A percentile compares a stretch with the other conserved stretches of the same genome.
phyloP scores from a whole-genome alignment of 2,113 vertebrate species.

The Tinamus guttatus region DNA sequence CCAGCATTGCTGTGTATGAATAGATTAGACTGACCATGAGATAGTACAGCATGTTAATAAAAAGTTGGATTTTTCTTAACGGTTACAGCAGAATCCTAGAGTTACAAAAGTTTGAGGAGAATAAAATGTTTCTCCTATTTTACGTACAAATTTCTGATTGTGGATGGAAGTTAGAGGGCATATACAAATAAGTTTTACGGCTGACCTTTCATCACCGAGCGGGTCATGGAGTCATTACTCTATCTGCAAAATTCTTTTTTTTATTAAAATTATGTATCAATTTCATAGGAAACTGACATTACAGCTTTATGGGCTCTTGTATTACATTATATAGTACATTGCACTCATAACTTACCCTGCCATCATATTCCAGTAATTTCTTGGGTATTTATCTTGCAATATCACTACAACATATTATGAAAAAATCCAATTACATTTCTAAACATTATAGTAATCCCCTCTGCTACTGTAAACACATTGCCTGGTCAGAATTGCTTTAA shows the following conservation, averaged over 20 bases:
- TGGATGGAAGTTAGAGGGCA: background rate
- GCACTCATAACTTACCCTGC: background rate
- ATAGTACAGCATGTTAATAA: accelerated
- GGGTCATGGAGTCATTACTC: background rate
- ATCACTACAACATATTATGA: background rate
- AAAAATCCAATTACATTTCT: background rate
- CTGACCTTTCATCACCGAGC: background rate
- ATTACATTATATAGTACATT: background rate
- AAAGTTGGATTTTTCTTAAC: background rate
- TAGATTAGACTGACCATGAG: background rate
- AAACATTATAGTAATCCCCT: background rate
- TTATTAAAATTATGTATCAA: background rate
- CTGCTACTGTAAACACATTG: background rate
- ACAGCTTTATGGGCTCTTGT: background rate
- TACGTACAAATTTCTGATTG: background rate
- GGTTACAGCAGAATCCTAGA: accelerated
- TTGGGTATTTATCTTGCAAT: conserved; percentile 3
- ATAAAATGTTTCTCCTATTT: background rate
- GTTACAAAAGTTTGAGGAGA: background rate
- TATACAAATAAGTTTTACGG: background rate
- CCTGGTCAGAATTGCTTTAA: background rate
- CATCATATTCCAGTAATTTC: background rate
- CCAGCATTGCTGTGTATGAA: background rate
- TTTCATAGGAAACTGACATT: background rate
- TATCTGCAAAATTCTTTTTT: background rate